Percentiles rank a stretch among this genome's conserved stretches.
Evolutionary conservation across 2,113 vertebrate genomes (phyloP).

Genomic region (Argyrosomus japonicus): DNA sequence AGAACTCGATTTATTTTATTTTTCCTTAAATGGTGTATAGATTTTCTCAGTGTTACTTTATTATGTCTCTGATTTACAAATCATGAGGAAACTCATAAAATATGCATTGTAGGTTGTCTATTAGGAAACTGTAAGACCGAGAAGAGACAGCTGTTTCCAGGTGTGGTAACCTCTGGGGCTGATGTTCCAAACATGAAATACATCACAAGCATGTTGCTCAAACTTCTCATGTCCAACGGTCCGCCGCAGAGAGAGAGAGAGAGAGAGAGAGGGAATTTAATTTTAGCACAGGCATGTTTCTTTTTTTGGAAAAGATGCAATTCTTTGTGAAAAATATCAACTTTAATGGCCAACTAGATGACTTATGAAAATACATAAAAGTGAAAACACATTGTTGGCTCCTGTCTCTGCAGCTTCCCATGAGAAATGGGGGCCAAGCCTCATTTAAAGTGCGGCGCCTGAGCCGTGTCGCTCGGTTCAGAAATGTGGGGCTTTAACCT

Average conservation of each 20-base stretch:
- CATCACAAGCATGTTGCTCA: constrained; percentile 3
- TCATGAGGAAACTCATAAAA: too few species aligned
- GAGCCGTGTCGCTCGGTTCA: constrained; percentile 62
- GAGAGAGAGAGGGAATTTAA: constrained; percentile 39
- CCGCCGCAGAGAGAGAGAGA: not conserved
- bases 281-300: constrained; percentile 43
- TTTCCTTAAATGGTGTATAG: too few species aligned
- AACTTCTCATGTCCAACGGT: not conserved
- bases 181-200: constrained; percentile 48
- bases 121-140: constrained; percentile 29
- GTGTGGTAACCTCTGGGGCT: constrained; percentile 60
- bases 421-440: constrained; percentile 68
- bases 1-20: not conserved
- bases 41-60: not conserved
- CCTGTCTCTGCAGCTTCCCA: constrained; percentile 47
- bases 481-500: constrained; percentile 63
- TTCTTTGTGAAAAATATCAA: constrained; percentile 71
- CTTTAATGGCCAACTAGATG: constrained; percentile 69
- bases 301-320: constrained; percentile 61
- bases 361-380: constrained; percentile 81
- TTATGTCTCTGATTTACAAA: not conserved
- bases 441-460: constrained; percentile 81
- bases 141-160: constrained; percentile 51
- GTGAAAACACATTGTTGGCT: constrained; percentile 80
- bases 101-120: not conserved